These are phyloP conservation scores for Dicranocentrus wangi DNA, from an alignment of 2,888 invertebrate genomes.

Conservation along the genomic window DNA sequence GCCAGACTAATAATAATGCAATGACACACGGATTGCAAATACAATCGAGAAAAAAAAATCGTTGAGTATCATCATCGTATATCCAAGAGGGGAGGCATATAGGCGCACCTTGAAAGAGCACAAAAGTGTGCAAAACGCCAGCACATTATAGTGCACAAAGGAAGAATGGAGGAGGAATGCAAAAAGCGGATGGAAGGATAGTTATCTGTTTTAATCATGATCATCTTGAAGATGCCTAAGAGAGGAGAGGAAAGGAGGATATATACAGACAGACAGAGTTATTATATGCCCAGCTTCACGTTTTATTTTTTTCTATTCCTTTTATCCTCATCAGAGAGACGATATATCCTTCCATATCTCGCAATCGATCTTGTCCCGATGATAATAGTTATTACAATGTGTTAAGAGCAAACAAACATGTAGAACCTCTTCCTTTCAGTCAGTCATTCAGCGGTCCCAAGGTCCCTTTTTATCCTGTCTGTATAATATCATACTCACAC, in stretches of 20 bases:
- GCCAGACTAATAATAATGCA: no score
- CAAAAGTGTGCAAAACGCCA: not conserved
- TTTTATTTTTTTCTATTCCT: no score
- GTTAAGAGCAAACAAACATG: conserved; percentile 52
- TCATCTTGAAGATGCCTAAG: conserved; percentile 7
- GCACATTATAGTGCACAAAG: not conserved
- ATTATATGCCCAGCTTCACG: no score
- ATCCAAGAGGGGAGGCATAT: no score
- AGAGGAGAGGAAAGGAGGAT: no score
- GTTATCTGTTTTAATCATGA: conserved; percentile 31
- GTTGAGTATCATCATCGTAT: no score
- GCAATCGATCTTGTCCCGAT: conserved; percentile 40
- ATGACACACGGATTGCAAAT: no score
- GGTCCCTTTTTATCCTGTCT: conserved; percentile 11
- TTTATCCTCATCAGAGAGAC: not conserved
- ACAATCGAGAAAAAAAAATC: no score
- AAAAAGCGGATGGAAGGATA: conserved; percentile 9
- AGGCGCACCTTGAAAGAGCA: conserved; percentile 10
- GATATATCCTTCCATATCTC: conserved; percentile 31
- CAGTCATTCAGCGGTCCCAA: conserved; percentile 39
- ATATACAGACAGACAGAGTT: no score
- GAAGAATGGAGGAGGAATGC: not conserved
- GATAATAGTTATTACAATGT: conserved; percentile 44
- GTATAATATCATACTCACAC: not conserved
- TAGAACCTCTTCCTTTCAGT: conserved; percentile 47